Evolutionary conservation across 1,140 invertebrate genomes (phyloP), one percentile per base, ranked within the genome.

Genomic region (Teleogryllus occipitalis): DNA sequence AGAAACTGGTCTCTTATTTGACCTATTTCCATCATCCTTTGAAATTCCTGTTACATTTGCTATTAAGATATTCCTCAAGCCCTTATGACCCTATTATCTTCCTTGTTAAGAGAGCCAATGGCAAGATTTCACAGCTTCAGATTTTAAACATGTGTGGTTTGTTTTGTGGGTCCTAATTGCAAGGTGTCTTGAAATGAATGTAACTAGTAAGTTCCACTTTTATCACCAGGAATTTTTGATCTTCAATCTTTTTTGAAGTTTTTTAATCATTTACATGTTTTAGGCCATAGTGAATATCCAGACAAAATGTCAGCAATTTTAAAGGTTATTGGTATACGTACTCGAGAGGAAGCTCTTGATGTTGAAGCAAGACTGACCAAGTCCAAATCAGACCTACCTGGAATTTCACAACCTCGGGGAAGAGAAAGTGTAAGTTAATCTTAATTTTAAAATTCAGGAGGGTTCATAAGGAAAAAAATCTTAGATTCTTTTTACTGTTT

Each of bases 201-300:
- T 39, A 47, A 47, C 4, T 46, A 76, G 7, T 39, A 39, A 39
- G 27, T 39, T 80, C 22, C 8, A 82, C 15, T 49, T 47, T 79
- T 76, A 65, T 47, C 21, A 39, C 39, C 47, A 82, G 5, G 5
- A 2, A 5, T 39, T 1, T 39, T 5, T 39, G 27, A 39, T 39
- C 1, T 65, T 78, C 48, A 75, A 76, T 75, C 10, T 79, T 49
- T 77, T 77, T 48, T 76, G 15, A 47, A 77, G 48, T n/a, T 65
- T 78, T 79, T 80, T 7, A 27, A 8, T 8, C 7, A 15, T 76
- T 72, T 80, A 74, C 80, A 79, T 82, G 83, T 85, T 82, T 85
- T 74, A 84, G 90, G 88, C 78, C 91, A 90, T 83, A 88, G 88
- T 83, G 92, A 93, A 82, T 93, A 93, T 84, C 86, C 88, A 21